phyloP scores from a whole-genome alignment of 2,113 vertebrate species.

The Smithornis capensis region DNA sequence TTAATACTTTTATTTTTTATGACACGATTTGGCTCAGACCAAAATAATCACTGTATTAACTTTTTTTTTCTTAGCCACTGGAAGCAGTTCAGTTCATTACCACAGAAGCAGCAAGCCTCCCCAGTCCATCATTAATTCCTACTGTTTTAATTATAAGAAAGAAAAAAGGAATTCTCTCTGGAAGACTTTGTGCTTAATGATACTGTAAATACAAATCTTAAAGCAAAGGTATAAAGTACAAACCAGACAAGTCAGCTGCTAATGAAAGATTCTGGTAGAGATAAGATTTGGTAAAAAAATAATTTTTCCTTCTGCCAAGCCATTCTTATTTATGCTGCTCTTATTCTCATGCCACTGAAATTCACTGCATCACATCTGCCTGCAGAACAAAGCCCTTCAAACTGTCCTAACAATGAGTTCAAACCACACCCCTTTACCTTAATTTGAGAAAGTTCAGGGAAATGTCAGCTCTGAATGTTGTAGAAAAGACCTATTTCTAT shows the following conservation, averaged over 20 bases:
- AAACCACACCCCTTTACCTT: background rate
- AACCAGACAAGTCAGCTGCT: slow-evolving; percentile 2
- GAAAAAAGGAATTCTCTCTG: slow-evolving; percentile 7
- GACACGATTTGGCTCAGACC: slow-evolving; percentile 54
- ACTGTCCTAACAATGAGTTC: slow-evolving; percentile 9
- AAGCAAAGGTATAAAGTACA: slow-evolving; percentile 28
- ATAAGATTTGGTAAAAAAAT: background rate
- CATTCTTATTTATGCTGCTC: background rate
- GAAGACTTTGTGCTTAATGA: slow-evolving; percentile 63
- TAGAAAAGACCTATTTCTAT: background rate
- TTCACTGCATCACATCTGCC: background rate
- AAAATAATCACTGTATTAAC: slow-evolving; percentile 68
- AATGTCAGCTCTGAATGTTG: background rate
- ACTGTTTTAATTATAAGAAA: slow-evolving; percentile 71
- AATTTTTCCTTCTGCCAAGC: background rate
- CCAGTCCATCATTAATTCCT: slow-evolving; percentile 60
- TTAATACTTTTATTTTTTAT: slow-evolving; percentile 60
- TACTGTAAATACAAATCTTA: slow-evolving; percentile 59
- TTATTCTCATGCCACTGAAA: background rate
- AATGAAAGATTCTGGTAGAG: background rate
- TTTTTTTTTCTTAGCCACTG: slow-evolving; percentile 52
- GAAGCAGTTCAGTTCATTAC: slow-evolving; percentile 66
- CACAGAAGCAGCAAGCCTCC: slow-evolving; percentile 59
- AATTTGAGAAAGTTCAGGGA: slow-evolving; percentile 41
- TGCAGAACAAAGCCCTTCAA: background rate